These are phyloP conservation scores for Solenodon paradoxus DNA, from an alignment of 2,113 vertebrate genomes.

Conservation along the genomic window DNA sequence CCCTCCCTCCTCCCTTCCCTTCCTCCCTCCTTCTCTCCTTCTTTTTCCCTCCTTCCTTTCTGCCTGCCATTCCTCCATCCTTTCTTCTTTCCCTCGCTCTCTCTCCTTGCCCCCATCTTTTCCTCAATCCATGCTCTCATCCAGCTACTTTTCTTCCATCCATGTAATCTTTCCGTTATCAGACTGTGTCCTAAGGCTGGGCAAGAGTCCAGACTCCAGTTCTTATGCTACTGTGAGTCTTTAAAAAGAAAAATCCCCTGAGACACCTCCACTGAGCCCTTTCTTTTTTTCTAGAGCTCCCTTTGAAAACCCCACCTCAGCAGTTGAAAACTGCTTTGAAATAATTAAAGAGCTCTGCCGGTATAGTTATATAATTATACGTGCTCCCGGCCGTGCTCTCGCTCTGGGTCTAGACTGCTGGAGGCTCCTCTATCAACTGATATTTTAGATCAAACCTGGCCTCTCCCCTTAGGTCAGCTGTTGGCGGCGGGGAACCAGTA, in stretches of 20 bases:
- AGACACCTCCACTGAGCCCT: not conserved
- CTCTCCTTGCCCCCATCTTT: too few relatives aligned
- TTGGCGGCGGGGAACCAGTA: not conserved
- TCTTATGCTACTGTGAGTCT: not conserved
- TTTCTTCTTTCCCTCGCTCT: fast-evolving
- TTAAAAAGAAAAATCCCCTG: not conserved
- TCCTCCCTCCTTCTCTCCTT: not conserved
- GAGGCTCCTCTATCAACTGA: not conserved
- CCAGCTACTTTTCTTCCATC: not conserved
- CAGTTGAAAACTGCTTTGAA: slow-evolving; percentile 50
- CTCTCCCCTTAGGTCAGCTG: not conserved
- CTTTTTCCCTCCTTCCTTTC: not conserved
- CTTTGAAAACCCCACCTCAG: slow-evolving; percentile 26
- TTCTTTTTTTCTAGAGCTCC: not conserved
- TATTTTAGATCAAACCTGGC: slow-evolving; percentile 24
- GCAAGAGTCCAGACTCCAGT: not conserved
- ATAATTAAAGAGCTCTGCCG: not conserved
- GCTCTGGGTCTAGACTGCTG: not conserved
- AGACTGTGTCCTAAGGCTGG: not conserved
- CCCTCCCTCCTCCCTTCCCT: not conserved
- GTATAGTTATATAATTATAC: not conserved
- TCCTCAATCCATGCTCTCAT: too few relatives aligned
- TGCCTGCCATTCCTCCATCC: not conserved
- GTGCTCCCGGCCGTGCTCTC: not conserved
- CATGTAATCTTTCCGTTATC: not conserved